phyloP scores from a whole-genome alignment of 2,888 invertebrate species.

The Hyposoter didymator region DNA sequence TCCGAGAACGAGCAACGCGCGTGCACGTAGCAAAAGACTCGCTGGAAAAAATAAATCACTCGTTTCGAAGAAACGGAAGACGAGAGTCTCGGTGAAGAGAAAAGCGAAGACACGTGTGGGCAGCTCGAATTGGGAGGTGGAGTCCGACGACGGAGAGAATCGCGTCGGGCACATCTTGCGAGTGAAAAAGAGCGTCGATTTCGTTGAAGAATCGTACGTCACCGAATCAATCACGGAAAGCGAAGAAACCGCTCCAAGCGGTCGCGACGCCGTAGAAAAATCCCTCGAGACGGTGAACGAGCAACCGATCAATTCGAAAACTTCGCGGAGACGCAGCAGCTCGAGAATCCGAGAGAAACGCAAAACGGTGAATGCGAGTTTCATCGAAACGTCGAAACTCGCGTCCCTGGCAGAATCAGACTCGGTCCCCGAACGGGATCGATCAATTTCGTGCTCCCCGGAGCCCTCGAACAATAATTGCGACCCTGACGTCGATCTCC shows the following conservation, averaged over 20 bases:
- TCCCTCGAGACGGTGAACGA: not conserved
- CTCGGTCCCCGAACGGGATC: not conserved
- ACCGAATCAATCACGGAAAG: not conserved
- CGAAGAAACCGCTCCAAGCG: not conserved
- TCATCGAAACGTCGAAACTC: not conserved
- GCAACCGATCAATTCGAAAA: not conserved
- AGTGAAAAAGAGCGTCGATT: slow-evolving; percentile 17
- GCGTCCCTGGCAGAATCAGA: not conserved
- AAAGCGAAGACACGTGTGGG: slow-evolving; percentile 8
- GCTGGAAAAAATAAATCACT: slow-evolving; percentile 31
- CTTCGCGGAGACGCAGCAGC: slow-evolving; percentile 5
- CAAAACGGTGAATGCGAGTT: not conserved
- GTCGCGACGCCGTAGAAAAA: not conserved
- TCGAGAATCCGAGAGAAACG: slow-evolving; percentile 30
- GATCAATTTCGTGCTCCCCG: not conserved
- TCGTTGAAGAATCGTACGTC: slow-evolving; percentile 24
- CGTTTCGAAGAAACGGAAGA: slow-evolving; percentile 30
- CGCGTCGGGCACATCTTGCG: slow-evolving; percentile 43
- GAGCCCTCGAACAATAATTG: too few species aligned
- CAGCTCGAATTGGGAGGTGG: slow-evolving; percentile 54
- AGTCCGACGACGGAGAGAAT: slow-evolving; percentile 37
- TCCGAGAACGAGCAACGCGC: not conserved
- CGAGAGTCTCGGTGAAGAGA: slow-evolving; percentile 15
- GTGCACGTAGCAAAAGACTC: not conserved
- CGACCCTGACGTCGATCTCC: not conserved